A percentile compares a stretch with the other conserved stretches of the same genome.
phyloP scores from a whole-genome alignment of 2,888 invertebrate genomes.

The Tyria jacobaeae region DNA sequence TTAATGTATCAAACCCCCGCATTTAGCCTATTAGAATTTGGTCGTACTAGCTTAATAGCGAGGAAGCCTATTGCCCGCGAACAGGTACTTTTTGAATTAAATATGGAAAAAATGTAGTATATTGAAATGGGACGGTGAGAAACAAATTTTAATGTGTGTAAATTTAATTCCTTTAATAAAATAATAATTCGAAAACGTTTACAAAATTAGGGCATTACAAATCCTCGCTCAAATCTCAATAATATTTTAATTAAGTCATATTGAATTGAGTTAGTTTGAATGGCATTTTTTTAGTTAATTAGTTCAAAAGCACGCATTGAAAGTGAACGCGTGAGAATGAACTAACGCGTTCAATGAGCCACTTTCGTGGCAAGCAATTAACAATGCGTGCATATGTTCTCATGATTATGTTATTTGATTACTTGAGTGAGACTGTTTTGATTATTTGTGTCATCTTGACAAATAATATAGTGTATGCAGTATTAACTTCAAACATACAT shows the following conservation, averaged over 20 bases:
- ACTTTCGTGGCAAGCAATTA: constrained; percentile 15
- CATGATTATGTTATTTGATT: constrained; percentile 8
- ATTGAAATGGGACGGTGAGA: too few relatives aligned
- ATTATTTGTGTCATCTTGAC: not conserved
- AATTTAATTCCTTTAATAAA: not conserved
- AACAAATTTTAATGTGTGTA: not conserved
- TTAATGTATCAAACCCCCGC: too few relatives aligned
- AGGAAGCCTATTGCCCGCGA: too few relatives aligned
- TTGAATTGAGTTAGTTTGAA: constrained; percentile 10
- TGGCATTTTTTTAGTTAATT: constrained; percentile 34
- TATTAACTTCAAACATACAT: too few relatives aligned
- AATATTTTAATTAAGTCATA: constrained; percentile 18
- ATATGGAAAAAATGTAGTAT: too few relatives aligned
- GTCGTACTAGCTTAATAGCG: too few relatives aligned
- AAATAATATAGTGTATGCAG: too few relatives aligned
- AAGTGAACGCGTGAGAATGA: constrained; percentile 29
- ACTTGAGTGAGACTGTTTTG: not conserved
- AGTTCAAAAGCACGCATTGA: constrained; percentile 34
- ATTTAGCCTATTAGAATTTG: too few relatives aligned
- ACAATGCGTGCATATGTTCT: constrained; percentile 12
- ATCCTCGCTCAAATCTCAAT: not conserved
- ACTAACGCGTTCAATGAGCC: constrained; percentile 14
- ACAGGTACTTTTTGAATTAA: too few relatives aligned
- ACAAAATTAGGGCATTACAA: not conserved
- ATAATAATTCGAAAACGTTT: not conserved